phyloP scores from a whole-genome alignment of 2,797 vertebrate species.

The Babyrousa celebensis region DNA sequence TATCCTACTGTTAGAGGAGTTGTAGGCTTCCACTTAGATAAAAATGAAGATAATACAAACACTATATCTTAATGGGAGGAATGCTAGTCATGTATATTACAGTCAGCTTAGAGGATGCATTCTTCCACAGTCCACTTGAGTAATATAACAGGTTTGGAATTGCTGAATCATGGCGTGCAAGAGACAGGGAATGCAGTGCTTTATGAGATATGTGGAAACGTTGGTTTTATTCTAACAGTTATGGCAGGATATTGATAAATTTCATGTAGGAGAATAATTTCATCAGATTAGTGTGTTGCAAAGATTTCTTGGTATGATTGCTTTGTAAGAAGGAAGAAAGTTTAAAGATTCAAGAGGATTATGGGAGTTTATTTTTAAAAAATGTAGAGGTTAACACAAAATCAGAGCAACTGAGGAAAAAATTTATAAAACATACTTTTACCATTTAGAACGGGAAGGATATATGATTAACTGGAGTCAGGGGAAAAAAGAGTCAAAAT shows the following conservation, averaged over 20 bases:
- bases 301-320: background rate
- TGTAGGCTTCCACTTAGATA: background rate
- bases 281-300: background rate
- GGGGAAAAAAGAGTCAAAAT: background rate
- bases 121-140: background rate
- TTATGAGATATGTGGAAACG: background rate
- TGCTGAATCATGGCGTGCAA: background rate
- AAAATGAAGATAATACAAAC: background rate
- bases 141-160: background rate
- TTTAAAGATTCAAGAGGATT: background rate
- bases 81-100: background rate
- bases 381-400: background rate
- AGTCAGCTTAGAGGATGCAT: background rate
- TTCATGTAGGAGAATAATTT: background rate
- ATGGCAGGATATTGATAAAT: background rate
- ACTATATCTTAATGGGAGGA: background rate
- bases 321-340: background rate
- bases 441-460: background rate
- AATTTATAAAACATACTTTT: background rate
- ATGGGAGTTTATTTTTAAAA: background rate
- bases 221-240: background rate
- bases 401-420: background rate
- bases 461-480: background rate
- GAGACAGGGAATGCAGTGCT: background rate
- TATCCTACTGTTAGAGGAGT: background rate